Conservation (phyloP, 2,797 vertebrate species). For the Rallus crepitans region DNA sequence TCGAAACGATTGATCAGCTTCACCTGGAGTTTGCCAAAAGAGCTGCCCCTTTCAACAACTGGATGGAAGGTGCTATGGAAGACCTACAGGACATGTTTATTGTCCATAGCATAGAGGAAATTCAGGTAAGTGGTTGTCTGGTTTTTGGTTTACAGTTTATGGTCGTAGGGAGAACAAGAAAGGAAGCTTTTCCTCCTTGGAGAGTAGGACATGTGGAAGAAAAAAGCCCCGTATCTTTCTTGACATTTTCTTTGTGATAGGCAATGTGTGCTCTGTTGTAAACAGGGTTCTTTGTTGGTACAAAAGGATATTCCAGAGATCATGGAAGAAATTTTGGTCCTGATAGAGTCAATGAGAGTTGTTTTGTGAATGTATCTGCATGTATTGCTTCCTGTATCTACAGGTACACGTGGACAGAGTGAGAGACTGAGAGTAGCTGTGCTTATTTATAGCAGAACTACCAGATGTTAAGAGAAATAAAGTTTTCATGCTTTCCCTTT, state of each 20-base stretch:
- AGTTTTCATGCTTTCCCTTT: not conserved
- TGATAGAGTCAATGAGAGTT: not conserved
- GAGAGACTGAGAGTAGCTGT: not conserved
- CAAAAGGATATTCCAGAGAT: not conserved
- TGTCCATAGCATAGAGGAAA: slow-evolving; percentile 93
- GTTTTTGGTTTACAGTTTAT: not conserved
- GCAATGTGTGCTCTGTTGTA: not conserved
- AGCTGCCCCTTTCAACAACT: slow-evolving; percentile 97
- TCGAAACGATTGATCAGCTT: slow-evolving; percentile 96
- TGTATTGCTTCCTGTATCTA: not conserved
- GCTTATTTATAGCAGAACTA: not conserved
- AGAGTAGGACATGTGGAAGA: not conserved
- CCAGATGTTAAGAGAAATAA: not conserved
- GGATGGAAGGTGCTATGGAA: slow-evolving; percentile 99
- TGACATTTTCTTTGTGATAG: not conserved
- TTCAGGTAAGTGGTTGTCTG: slow-evolving; percentile 83
- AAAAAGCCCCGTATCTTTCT: not conserved
- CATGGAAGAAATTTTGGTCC: not conserved
- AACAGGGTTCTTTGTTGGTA: not conserved
- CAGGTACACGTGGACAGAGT: not conserved
- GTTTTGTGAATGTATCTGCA: not conserved
- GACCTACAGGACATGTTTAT: slow-evolving; percentile 99
- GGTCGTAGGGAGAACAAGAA: not conserved
- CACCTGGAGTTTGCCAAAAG: slow-evolving; percentile 96
- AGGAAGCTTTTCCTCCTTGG: not conserved